Conservation (phyloP, 2,797 vertebrate genomes). For the Australoheros facetus region DNA sequence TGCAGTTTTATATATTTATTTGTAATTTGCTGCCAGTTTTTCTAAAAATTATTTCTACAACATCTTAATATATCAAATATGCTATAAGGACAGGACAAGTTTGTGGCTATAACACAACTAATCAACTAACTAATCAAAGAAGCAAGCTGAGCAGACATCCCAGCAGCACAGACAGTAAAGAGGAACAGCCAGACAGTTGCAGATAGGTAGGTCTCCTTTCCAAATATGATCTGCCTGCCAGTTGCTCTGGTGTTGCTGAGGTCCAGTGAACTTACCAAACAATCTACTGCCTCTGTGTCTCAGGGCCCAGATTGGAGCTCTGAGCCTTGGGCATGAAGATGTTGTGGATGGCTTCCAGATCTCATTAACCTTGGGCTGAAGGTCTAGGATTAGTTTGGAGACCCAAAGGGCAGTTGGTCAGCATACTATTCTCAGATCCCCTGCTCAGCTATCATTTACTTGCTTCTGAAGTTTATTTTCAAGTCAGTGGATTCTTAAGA, state of each 20-base stretch:
- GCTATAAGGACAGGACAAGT: neutral
- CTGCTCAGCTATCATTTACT: slow-evolving; percentile 6
- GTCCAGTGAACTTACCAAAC: slow-evolving; percentile 54
- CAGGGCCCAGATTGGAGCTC: slow-evolving; percentile 34
- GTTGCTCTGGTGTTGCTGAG: slow-evolving; percentile 52
- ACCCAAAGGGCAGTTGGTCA: slow-evolving; percentile 59
- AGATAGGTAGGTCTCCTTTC: slow-evolving; percentile 38
- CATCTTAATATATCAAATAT: neutral
- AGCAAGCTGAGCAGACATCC: neutral
- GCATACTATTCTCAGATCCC: slow-evolving; percentile 15
- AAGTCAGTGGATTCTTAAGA: neutral
- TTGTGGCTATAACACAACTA: neutral
- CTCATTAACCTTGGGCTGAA: slow-evolving; percentile 77
- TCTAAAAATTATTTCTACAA: neutral
- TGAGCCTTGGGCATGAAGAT: slow-evolving; percentile 53
- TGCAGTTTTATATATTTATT: neutral
- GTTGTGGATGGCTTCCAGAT: slow-evolving; percentile 76
- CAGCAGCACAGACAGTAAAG: neutral
- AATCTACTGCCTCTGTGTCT: slow-evolving; percentile 57
- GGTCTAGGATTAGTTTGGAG: slow-evolving; percentile 57
- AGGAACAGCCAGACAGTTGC: neutral
- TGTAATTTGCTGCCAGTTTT: neutral
- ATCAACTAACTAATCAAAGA: neutral
- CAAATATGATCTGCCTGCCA: slow-evolving; percentile 30
- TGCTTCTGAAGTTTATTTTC: slow-evolving; percentile 8